phyloP scores from a whole-genome alignment of 2,113 vertebrate genomes.

The Vanacampus margaritifer region DNA sequence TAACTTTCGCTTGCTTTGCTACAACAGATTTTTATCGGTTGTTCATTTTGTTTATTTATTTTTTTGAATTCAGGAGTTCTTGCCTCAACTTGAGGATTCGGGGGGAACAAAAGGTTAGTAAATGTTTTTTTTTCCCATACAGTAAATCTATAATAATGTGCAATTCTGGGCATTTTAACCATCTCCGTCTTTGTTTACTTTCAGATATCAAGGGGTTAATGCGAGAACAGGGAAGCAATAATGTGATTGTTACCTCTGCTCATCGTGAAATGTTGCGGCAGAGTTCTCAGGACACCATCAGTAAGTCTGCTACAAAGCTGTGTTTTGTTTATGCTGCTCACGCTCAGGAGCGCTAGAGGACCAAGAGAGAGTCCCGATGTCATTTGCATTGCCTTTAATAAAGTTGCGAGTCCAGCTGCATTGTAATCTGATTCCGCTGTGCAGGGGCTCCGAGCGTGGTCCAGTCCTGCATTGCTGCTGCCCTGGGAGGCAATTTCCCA shows the following conservation, averaged over 20 bases:
- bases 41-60: background rate
- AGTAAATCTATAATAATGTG: background rate
- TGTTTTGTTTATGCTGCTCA: background rate
- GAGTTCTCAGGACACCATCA: slow-evolving; percentile 75
- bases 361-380: background rate
- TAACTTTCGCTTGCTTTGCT: no score
- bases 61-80: slow-evolving; percentile 72
- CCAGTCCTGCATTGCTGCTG: slow-evolving; percentile 63
- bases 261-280: slow-evolving; percentile 79
- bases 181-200: slow-evolving; percentile 1
- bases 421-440: slow-evolving; percentile 7
- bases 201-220: slow-evolving; percentile 83
- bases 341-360: background rate
- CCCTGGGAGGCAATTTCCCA: slow-evolving; percentile 65
- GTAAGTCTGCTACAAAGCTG: slow-evolving; percentile 60
- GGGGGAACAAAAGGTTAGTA: slow-evolving; percentile 74
- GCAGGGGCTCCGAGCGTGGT: slow-evolving; percentile 60
- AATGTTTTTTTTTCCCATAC: background rate
- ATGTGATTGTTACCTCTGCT: slow-evolving; percentile 80
- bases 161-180: background rate
- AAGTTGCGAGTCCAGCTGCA: background rate
- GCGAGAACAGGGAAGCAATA: slow-evolving; percentile 79
- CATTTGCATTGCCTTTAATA: background rate
- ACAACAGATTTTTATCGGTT: background rate
- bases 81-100: slow-evolving; percentile 81